Evolutionary conservation across 2,888 invertebrate species (phyloP), one percentile per base, ranked within the genome.

Genomic region (Thyatira batis): DNA sequence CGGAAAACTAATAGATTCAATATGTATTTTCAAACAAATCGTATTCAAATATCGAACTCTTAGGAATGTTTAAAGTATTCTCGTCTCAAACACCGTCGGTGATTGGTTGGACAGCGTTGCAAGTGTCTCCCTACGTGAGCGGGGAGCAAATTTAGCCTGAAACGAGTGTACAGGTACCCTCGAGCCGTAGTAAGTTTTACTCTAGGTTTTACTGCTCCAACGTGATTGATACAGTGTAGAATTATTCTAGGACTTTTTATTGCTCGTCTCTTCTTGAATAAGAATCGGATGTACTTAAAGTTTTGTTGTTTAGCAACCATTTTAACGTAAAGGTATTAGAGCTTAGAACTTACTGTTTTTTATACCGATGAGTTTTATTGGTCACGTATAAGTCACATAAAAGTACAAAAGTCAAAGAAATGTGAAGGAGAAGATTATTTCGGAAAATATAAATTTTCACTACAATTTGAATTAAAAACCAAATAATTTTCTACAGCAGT

Each of bases 91-190:
- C 80, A 78, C 77, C 80, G 78, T 81, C 80, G 84, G 84, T 85
- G 87, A 90, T 89, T 89, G 89, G 89, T 86, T 77, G 85, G 84
- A 85, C 85, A 84, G 84, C 78, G 76, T 80, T 87, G 84, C 84
- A 84, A 88, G 86, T 85, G 87, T 85, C 84, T 80, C 54, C 61
- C 61, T 74, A 88, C 89, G 90, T 90, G 89, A 82, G 68, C 65
- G 61, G 88, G 60, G 78, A 80, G 63, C 76, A 67, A 79, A 84
- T 78, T 67, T 54, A 52, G 58, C 65, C 66, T 61, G 64, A 64
- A 60, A 54, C 53, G 50, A 51, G 44, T 23, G 48, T 27, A 57
- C 53, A 63, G 63, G 65, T 67, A 62, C 60, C 55, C 57, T 61
- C 57, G 57, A 57, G 55, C 56, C 76, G 61, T 69, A 72, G 69